Conservation (phyloP, 2,113 vertebrate genomes). For the Syngnathus typhle region DNA sequence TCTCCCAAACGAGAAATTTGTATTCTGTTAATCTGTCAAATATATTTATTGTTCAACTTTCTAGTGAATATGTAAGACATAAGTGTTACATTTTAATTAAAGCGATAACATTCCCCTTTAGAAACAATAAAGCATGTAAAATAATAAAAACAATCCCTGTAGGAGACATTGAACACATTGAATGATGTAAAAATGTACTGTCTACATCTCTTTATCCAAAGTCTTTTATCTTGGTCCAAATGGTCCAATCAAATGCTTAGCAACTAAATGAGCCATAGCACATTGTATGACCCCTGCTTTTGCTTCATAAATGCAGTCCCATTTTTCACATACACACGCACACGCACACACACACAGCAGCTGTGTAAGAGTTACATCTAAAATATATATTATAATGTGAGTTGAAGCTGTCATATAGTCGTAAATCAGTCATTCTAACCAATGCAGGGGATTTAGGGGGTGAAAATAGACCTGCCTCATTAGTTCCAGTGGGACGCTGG, state of each 20-base stretch:
- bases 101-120: too few relatives aligned
- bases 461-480: conserved; percentile 74
- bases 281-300: conserved; percentile 29
- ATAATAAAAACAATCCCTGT: background rate
- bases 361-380: conserved; percentile 47
- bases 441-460: conserved; percentile 64
- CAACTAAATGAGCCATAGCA: conserved; percentile 26
- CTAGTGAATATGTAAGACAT: background rate
- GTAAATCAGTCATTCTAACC: conserved; percentile 73
- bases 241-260: conserved; percentile 18
- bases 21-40: background rate
- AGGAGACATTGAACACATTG: background rate
- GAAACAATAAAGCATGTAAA: background rate
- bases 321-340: conserved; percentile 6
- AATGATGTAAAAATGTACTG: background rate
- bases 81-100: too few relatives aligned
- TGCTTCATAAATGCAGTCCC: conserved; percentile 19
- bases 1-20: background rate
- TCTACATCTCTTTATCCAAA: background rate
- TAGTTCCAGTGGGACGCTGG: conserved; percentile 70
- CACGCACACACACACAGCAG: conserved; percentile 20
- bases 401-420: conserved; percentile 60
- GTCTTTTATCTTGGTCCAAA: conserved; percentile 19
- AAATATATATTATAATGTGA: conserved; percentile 55
- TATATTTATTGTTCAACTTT: background rate